Evolutionary conservation across 2,113 vertebrate species (phyloP), one percentile per base, ranked within the genome.

Genomic region (Caretta caretta): DNA sequence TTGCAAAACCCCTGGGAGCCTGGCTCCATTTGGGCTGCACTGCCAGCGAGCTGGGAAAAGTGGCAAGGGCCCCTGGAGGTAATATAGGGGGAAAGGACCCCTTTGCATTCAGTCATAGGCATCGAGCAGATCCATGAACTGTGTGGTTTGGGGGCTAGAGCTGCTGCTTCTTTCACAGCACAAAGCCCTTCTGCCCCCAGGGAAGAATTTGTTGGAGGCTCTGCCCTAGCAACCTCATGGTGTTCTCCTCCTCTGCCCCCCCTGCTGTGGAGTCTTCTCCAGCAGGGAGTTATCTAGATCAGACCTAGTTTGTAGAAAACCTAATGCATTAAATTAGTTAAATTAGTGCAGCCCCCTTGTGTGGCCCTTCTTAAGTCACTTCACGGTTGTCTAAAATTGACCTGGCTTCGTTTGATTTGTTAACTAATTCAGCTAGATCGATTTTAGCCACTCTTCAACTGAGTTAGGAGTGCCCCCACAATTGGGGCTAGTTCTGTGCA

Each of bases 121-220:
- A 65, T 89, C n/a, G 49, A 51, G 35, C 24, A 80, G 76, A 46
- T 53, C 19, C 4, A 42, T 57, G 75, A 49, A 80, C 38, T 89
- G 78, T 80, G 24, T 10, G 35, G 0, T 0, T 38, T 24, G 24
- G 9, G n/a, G 88, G 24, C 20, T 79, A 11, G 19, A 84, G 50
- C 42, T 29, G 16, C 42, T 42, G 35, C 48, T 49, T 31, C 25
- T 80, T 75, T 83, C 49, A 51, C 19, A 56, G 5, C 38, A 49
- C 25, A 46, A 80, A 31, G 25, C 81, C 76, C 54, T n/a, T n/a
- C 12, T 80, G 62, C 35, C 5, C 19, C 8, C 1, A 0, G 0
- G 48, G 48, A 59, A 84, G 46, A 59, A 31, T 22, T 35, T 35
- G 62, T 16, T 35, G 14, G 62, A 35, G 6, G 14, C 29, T 31